A percentile compares a stretch with the other conserved stretches of the same genome.
Evolutionary conservation across 2,888 invertebrate genomes (phyloP).

Genomic region (Idaea dimidiata): DNA sequence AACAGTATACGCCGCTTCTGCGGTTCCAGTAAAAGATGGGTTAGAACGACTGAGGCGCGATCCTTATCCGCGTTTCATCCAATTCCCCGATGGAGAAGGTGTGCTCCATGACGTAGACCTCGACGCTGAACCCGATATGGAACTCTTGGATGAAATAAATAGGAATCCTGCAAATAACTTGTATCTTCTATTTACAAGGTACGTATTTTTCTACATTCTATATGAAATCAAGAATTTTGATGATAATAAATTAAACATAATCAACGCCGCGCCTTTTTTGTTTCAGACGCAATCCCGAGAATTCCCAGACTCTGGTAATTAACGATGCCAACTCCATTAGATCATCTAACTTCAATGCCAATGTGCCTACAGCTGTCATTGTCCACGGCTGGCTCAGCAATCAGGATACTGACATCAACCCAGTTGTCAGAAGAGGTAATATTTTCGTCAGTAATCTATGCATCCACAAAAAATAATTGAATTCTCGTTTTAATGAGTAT

Average conservation of each 20-base stretch:
- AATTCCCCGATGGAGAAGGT: slow-evolving; percentile 44
- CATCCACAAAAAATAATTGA: neutral
- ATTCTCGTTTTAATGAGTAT: neutral
- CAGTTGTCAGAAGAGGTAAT: slow-evolving; percentile 47
- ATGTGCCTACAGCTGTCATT: slow-evolving; percentile 36
- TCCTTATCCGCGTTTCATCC: slow-evolving; percentile 39
- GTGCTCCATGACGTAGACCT: slow-evolving; percentile 43
- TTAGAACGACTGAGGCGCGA: slow-evolving; percentile 10
- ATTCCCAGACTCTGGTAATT: slow-evolving; percentile 40
- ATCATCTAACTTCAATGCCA: slow-evolving; percentile 48
- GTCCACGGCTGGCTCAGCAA: slow-evolving; percentile 50
- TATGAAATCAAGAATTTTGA: too few species aligned
- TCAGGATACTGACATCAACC: slow-evolving; percentile 45
- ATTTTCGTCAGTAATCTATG: too few species aligned
- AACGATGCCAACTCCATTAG: slow-evolving; percentile 45
- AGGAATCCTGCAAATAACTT: slow-evolving; percentile 46
- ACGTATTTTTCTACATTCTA: slow-evolving; percentile 7
- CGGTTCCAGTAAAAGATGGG: slow-evolving; percentile 24
- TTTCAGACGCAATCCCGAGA: slow-evolving; percentile 47
- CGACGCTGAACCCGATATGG: slow-evolving; percentile 40
- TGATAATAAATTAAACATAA: neutral
- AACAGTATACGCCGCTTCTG: slow-evolving; percentile 21
- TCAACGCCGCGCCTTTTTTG: neutral
- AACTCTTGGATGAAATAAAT: slow-evolving; percentile 37
- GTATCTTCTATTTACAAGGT: slow-evolving; percentile 42